Base-by-base conservation (phyloP, 2,113 vertebrate species). In the Campylorhamphus procurvoides region DNA sequence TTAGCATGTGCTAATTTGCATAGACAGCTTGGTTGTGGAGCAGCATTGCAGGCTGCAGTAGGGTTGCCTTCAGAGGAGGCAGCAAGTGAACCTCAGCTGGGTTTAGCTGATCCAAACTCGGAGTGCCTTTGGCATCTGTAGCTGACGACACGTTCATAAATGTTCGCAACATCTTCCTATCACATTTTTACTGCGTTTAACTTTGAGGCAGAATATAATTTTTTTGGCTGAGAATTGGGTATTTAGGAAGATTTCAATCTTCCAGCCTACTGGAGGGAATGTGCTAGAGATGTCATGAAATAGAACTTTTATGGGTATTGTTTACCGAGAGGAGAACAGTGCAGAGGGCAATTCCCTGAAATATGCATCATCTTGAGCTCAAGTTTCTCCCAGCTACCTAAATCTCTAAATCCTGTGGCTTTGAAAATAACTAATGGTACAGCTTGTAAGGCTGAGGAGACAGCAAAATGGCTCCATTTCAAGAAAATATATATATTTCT, bases 221-320 rank as follows among this genome's bases (percentile, higher is more conserved):
- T 67, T 87, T 89, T 94, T 94, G 44, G 14, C 68, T 56, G 59
- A 40, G 35, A 89, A 91, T 59, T 83, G 56, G 71, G 27, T 93
- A 63, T 93, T 93, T 75, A 67, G 90, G 53, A 81, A 76, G 68
- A 69, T 86, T 91, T 96, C 64, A 80, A 28, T 96, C 72, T 90
- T 87, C 60, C 28, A 81, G 0, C 33, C 67, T 76, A 60, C 40
- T 77, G 14, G 47, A 83, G 50, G 50, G 63, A 89, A 93, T 79
- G 42, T 63, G 35, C 73, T 89, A 87, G 89, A 69, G 60, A 35
- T 87, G 80, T 87, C 33, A 53, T 42, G 64, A 84, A 95, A 44
- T 62, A 31, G 63, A 85, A 67, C 16, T 77, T 94, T 75, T 67
- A 29, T 35, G 62, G 42, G 31, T 58, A 16, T 58, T 92, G 67